Evolutionary conservation across 1,140 invertebrate genomes (phyloP).

Genomic region (Drosophila asahinai): DNA sequence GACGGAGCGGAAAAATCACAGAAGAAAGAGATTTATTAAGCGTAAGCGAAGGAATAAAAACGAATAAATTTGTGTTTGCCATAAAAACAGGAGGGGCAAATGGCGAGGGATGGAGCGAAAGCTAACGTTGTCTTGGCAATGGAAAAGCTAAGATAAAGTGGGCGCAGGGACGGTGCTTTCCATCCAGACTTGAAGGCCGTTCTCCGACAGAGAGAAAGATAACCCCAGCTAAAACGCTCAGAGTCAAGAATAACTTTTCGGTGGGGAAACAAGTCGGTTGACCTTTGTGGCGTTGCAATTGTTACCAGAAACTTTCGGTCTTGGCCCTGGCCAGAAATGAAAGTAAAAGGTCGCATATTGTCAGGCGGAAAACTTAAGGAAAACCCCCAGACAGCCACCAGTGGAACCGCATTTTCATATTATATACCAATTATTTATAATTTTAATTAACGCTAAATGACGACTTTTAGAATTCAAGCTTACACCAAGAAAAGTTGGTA

Average conservation of each 20-base stretch:
- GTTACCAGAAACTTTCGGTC: conserved; percentile 42
- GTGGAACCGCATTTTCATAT: conserved; percentile 4
- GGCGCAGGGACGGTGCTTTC: conserved; percentile 1
- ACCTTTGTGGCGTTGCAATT: conserved; percentile 48
- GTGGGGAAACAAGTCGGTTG: conserved; percentile 30
- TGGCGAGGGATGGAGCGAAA: not conserved
- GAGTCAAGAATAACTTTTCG: conserved; percentile 40
- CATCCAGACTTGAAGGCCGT: conserved; percentile 39
- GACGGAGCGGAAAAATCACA: conserved; percentile 37
- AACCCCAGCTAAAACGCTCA: conserved; percentile 26
- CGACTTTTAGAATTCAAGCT: not conserved
- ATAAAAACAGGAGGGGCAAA: conserved; percentile 29
- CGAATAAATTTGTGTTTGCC: conserved; percentile 64
- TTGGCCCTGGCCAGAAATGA: conserved; percentile 34
- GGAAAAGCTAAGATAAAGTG: conserved; percentile 39
- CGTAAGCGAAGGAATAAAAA: conserved; percentile 44
- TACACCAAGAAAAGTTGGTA: not conserved
- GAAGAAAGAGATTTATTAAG: conserved; percentile 64
- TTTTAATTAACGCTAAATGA: not conserved
- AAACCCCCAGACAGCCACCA: not conserved
- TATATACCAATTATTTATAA: conserved; percentile 5
- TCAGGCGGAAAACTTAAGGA: conserved; percentile 8
- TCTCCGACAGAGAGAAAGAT: conserved; percentile 28
- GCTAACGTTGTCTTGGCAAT: conserved; percentile 46
- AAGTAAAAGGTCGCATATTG: conserved; percentile 27